Percentiles rank a stretch among this genome's conserved stretches.
phyloP scores from a whole-genome alignment of 1,140 invertebrate species.

The Pseudoatta argentina region DNA sequence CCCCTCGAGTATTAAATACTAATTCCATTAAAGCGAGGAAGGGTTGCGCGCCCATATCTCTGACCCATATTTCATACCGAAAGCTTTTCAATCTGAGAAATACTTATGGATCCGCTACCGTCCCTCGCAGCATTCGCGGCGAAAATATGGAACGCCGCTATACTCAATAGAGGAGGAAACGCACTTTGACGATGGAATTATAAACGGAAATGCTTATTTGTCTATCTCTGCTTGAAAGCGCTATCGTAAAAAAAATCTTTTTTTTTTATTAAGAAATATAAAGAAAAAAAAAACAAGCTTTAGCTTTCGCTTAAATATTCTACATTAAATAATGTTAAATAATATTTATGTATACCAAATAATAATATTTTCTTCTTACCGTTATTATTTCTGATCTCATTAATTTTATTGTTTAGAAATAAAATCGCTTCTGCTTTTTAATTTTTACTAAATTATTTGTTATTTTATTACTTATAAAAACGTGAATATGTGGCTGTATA shows the following conservation, averaged over 20 bases:
- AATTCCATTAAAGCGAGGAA: conserved; percentile 86
- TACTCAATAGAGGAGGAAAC: conserved; percentile 30
- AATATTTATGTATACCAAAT: too few species aligned
- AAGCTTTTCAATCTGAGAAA: conserved; percentile 87
- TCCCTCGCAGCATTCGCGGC: conserved; percentile 50
- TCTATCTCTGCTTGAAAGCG: conserved; percentile 10
- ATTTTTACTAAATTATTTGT: background rate
- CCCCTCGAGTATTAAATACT: conserved; percentile 85
- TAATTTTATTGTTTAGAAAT: background rate
- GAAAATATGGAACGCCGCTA: conserved; percentile 58
- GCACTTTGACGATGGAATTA: conserved; percentile 54
- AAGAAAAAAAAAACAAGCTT: background rate
- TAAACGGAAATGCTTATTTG: conserved; percentile 55
- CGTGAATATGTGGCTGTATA: background rate
- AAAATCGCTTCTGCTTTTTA: background rate
- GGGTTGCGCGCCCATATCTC: conserved; percentile 83
- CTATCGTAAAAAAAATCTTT: background rate
- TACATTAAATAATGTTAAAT: too few species aligned
- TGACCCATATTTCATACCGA: conserved; percentile 86
- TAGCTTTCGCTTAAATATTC: background rate
- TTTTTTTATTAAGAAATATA: background rate
- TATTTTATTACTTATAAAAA: background rate
- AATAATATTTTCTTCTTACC: background rate
- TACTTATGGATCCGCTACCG: conserved; percentile 79
- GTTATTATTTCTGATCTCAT: background rate